Evolutionary conservation across 2,888 invertebrate genomes (phyloP).

Genomic region (Xestia rhomboidea): DNA sequence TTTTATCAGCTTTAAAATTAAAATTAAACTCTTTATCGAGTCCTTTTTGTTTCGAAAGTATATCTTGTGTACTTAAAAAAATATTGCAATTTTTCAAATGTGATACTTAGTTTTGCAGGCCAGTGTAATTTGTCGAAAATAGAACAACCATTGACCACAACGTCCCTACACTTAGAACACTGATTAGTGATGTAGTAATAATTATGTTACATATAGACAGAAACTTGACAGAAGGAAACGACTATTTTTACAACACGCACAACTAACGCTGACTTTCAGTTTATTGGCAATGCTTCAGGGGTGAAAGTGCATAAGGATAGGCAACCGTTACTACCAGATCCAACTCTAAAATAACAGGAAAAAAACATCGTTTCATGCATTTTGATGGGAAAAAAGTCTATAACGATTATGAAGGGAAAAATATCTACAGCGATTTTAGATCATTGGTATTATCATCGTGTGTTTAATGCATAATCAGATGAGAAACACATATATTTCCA

Average conservation of each 20-base stretch:
- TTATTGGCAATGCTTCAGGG: background rate
- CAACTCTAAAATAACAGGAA: background rate
- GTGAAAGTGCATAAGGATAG: slow-evolving; percentile 13
- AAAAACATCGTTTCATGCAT: background rate
- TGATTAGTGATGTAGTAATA: background rate
- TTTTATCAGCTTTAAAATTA: too few relatives aligned
- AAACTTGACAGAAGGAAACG: background rate
- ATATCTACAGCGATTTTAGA: background rate
- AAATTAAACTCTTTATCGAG: too few relatives aligned
- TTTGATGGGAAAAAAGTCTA: background rate
- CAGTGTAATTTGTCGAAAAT: background rate
- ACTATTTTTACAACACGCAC: background rate
- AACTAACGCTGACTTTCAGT: background rate
- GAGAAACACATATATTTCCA: background rate
- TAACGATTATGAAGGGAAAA: too few relatives aligned
- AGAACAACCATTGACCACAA: background rate
- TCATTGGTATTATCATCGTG: background rate
- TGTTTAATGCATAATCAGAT: background rate
- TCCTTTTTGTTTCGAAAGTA: too few relatives aligned
- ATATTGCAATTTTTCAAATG: too few relatives aligned
- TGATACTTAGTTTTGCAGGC: too few relatives aligned
- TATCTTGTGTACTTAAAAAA: too few relatives aligned
- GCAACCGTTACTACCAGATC: slow-evolving; percentile 1
- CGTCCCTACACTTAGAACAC: background rate
- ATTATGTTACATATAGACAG: background rate